phyloP scores from a whole-genome alignment of 1,140 invertebrate species.

The Macrocentrus cingulum region DNA sequence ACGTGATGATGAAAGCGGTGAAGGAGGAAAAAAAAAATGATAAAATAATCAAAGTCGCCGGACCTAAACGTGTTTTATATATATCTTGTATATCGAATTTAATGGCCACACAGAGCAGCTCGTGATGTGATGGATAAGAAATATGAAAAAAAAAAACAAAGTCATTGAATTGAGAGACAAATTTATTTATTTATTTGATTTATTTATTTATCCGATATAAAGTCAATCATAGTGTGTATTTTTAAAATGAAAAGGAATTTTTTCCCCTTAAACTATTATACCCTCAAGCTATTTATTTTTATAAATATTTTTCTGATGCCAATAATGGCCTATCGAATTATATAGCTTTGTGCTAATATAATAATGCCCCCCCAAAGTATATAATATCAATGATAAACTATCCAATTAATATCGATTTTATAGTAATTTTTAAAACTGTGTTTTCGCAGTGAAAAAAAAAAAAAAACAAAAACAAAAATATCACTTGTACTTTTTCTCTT shows the following conservation, averaged over 20 bases:
- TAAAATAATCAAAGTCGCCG: constrained; percentile 30
- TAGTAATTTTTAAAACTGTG: constrained; percentile 1
- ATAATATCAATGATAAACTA: neutral
- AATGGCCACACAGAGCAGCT: constrained; percentile 15
- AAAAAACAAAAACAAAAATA: neutral
- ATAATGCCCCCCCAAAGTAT: neutral
- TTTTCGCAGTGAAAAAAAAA: neutral
- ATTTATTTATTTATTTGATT: constrained; percentile 60
- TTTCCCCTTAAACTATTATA: constrained; percentile 15
- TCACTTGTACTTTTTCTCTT: too few relatives aligned
- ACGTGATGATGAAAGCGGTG: neutral
- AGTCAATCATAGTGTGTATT: constrained; percentile 26
- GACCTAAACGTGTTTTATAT: constrained; percentile 46
- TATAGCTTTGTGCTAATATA: constrained; percentile 5
- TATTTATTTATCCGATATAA: constrained; percentile 53
- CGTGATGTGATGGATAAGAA: constrained; percentile 6
- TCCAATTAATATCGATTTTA: neutral
- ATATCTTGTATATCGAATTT: constrained; percentile 46
- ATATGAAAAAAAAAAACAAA: constrained; percentile 35
- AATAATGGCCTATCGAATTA: constrained; percentile 25
- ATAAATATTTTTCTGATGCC: constrained; percentile 55
- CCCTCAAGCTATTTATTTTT: constrained; percentile 60
- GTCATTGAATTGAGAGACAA: constrained; percentile 37
- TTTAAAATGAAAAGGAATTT: constrained; percentile 1
- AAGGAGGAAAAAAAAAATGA: constrained; percentile 27